A percentile compares a stretch with the other conserved stretches of the same genome.
Evolutionary conservation across 2,797 vertebrate species (phyloP).

Genomic region (Coluber constrictor): DNA sequence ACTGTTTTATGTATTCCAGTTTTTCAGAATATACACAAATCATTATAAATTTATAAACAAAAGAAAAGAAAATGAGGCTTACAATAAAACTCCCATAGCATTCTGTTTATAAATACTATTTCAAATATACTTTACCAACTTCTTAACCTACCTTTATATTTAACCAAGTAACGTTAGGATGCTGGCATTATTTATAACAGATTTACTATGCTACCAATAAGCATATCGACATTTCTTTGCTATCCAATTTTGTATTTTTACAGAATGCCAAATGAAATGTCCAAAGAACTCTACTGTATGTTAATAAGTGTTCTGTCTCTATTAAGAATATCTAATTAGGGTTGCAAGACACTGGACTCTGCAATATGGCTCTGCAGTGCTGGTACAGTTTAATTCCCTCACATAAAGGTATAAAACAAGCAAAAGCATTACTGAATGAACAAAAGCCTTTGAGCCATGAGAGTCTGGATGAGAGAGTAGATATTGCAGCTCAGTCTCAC

Average conservation of each 20-base stretch:
- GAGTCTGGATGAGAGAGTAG: not conserved
- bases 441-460: slow-evolving; percentile 12
- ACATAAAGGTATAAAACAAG: slow-evolving; percentile 26
- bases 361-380: slow-evolving; percentile 14
- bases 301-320: not conserved
- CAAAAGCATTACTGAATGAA: slow-evolving; percentile 28
- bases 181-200: slow-evolving; percentile 50
- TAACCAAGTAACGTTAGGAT: slow-evolving; percentile 70
- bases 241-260: slow-evolving; percentile 3
- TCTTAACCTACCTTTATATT: slow-evolving; percentile 71
- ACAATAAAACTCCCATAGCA: slow-evolving; percentile 55
- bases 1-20: slow-evolving; percentile 45
- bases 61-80: slow-evolving; percentile 65
- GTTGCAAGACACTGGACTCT: not conserved
- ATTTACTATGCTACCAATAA: slow-evolving; percentile 27
- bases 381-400: not conserved
- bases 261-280: slow-evolving; percentile 18
- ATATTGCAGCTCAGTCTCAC: not conserved
- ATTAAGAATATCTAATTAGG: not conserved
- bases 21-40: slow-evolving; percentile 52
- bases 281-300: not conserved
- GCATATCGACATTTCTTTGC: not conserved
- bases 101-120: slow-evolving; percentile 64
- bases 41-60: slow-evolving; percentile 66
- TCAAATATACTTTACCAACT: slow-evolving; percentile 65